Evolutionary conservation across 2,113 vertebrate species (phyloP).

Genomic region (Plotosus lineatus): DNA sequence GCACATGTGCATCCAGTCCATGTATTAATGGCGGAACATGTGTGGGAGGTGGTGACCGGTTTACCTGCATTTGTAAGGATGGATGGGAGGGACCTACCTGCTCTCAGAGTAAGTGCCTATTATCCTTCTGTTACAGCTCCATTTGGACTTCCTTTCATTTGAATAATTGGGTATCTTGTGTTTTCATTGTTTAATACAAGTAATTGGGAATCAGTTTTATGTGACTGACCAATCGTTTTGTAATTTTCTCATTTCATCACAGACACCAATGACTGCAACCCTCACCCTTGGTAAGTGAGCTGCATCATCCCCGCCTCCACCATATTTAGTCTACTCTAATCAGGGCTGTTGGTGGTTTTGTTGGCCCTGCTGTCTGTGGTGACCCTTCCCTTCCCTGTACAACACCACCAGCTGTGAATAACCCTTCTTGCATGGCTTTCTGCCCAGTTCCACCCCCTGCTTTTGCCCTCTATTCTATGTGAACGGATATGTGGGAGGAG

Average conservation of each 20-base stretch:
- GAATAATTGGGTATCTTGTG: background rate
- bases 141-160: background rate
- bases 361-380: conserved; percentile 41
- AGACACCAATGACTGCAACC: conserved; percentile 97
- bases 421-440: conserved; percentile 47
- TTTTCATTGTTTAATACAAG: background rate
- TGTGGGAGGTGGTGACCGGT: conserved; percentile 90
- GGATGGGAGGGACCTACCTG: conserved; percentile 97
- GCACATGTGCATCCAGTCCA: conserved; percentile 88
- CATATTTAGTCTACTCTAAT: conserved; percentile 40
- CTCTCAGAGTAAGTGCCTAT: conserved; percentile 81
- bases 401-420: conserved; percentile 50
- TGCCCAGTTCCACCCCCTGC: conserved; percentile 17
- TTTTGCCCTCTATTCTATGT: conserved; percentile 38
- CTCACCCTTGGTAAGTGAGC: conserved; percentile 90
- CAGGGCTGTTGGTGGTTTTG: conserved; percentile 37
- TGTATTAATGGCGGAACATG: conserved; percentile 93
- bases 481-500: conserved; percentile 35
- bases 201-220: background rate
- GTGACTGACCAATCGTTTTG: background rate
- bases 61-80: conserved; percentile 96
- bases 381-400: conserved; percentile 55
- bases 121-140: background rate
- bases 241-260: conserved; percentile 36
- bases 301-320: background rate